Conservation (phyloP, 2,888 invertebrate genomes). For the Myathropa florea region DNA sequence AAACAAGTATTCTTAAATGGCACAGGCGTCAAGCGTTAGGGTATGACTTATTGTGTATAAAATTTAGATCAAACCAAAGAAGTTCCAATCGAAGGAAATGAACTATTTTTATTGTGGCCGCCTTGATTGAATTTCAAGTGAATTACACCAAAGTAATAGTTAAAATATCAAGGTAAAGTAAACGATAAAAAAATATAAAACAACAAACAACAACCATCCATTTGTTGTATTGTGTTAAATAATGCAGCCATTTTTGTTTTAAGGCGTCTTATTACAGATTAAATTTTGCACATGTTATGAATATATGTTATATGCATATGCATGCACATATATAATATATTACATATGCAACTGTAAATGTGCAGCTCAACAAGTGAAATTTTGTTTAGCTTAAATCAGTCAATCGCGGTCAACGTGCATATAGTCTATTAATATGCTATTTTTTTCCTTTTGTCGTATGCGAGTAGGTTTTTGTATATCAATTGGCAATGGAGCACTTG, state of each 20-base stretch:
- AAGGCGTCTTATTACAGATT: not conserved
- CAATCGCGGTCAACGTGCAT: not conserved
- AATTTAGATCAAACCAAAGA: not conserved
- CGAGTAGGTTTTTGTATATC: not conserved
- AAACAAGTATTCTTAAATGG: not conserved
- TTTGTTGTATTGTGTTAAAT: not conserved
- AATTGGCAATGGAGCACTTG: not conserved
- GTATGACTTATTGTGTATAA: not conserved
- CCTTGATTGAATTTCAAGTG: not conserved
- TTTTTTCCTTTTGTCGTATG: not conserved
- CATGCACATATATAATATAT: no score
- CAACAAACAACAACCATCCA: not conserved
- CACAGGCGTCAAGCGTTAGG: not conserved
- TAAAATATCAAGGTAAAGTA: not conserved
- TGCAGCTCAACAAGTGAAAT: slow-evolving; percentile 35
- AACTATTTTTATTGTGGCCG: not conserved
- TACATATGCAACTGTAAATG: slow-evolving; percentile 25
- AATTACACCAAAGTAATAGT: not conserved
- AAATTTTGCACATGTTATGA: slow-evolving; percentile 13
- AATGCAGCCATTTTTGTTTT: not conserved
- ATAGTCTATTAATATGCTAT: not conserved
- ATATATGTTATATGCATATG: no score
- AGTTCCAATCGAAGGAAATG: not conserved
- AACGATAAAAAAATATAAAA: not conserved
- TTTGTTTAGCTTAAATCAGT: not conserved